phyloP scores from a whole-genome alignment of 2,113 vertebrate species.

The Pygoscelis antarcticus region DNA sequence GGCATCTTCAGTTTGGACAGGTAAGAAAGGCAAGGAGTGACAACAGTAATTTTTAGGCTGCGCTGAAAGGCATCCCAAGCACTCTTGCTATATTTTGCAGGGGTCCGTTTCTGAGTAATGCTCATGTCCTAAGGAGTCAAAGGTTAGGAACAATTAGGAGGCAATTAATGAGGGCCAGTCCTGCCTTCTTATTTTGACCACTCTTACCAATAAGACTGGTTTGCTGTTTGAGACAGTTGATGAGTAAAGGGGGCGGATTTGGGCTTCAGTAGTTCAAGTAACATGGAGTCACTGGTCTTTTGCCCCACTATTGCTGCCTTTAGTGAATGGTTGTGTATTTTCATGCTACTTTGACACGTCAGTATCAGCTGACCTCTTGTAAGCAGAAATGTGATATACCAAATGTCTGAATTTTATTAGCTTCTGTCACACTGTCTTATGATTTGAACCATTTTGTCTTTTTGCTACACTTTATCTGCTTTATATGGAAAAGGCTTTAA shows the following conservation, averaged over 20 bases:
- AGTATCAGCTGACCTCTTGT: not conserved
- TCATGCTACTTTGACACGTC: not conserved
- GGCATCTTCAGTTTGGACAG: not conserved
- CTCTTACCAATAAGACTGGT: not conserved
- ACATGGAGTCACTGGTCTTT: not conserved
- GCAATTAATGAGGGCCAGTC: not conserved
- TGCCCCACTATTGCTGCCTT: not conserved
- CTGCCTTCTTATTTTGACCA: not conserved
- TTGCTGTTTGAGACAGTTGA: not conserved
- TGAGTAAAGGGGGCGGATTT: not conserved
- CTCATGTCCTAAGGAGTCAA: not conserved
- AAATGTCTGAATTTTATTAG: not conserved
- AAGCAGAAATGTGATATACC: not conserved
- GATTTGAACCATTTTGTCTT: not conserved
- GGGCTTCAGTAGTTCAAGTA: not conserved
- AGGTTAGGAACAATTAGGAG: not conserved
- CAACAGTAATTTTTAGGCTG: not conserved
- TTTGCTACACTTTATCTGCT: not conserved
- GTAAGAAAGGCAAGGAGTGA: not conserved
- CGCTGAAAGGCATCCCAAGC: not conserved
- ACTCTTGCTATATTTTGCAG: not conserved
- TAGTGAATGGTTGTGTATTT: not conserved
- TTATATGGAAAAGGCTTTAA: not conserved
- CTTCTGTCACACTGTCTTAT: not conserved
- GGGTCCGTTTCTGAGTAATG: not conserved